Base-by-base conservation (phyloP, 2,797 vertebrate species). In the Pelodytes ibericus region DNA sequence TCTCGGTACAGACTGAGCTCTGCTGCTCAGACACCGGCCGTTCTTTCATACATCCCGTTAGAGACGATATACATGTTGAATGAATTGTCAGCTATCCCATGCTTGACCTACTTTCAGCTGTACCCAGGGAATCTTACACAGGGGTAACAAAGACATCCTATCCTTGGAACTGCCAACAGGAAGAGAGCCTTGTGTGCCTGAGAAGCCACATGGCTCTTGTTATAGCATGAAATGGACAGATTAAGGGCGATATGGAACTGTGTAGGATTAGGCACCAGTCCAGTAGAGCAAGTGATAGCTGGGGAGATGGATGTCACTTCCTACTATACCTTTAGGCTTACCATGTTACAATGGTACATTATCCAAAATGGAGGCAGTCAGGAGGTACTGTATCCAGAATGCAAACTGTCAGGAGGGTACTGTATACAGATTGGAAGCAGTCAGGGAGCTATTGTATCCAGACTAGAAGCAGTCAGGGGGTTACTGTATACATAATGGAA, bases 1-100 rank as follows among this genome's bases (percentile, higher is more conserved):
- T n/a, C n/a, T n/a, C n/a, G n/a, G n/a, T n/a, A n/a, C n/a, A n/a
- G n/a, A n/a, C n/a, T n/a, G n/a, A n/a, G n/a, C n/a, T n/a, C n/a
- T n/a, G n/a, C n/a, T n/a, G n/a, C n/a, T n/a, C n/a, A n/a, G n/a
- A n/a, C n/a, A n/a, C n/a, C n/a, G n/a, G n/a, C n/a, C n/a, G n/a
- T n/a, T n/a, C 53, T 63, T 27, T 22, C 29, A 74, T 73, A 44
- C 11, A 20, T 57, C 20, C 69, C 59, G 70, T 75, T 64, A 61
- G 67, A 59, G 61, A 51, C 59, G 13, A 13, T 60, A 77, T 77
- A 58, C 64, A 77, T 77, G 49, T 72, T 77, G 69, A 59, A 77
- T 77, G 75, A 72, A 60, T 77, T 77, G 69, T 72, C 69, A 72
- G 68, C 69, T 68, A 47, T 44, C 61, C 18, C 20, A 77, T 77